Conservation (phyloP, 2,888 invertebrate species). For the Drosophila aldrichi region DNA sequence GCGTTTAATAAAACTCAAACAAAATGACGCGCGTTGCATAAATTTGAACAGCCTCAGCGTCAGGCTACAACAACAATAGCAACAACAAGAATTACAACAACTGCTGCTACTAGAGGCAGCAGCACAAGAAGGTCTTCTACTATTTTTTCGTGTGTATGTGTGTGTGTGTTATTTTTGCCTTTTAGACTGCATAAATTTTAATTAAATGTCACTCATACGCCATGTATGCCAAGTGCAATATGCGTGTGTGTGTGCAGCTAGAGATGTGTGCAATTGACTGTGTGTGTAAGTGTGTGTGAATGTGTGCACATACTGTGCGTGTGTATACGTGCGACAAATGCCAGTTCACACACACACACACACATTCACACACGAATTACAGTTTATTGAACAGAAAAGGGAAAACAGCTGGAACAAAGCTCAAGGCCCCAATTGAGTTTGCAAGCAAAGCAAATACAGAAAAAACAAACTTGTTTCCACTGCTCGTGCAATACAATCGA, state of each 20-base stretch:
- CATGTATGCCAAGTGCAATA: slow-evolving; percentile 76
- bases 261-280: slow-evolving; percentile 27
- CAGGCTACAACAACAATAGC: slow-evolving; percentile 23
- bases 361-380: slow-evolving; percentile 58
- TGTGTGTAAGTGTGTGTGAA: slow-evolving; percentile 18
- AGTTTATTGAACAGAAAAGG: slow-evolving; percentile 75
- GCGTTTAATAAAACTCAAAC: slow-evolving; percentile 81
- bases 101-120: slow-evolving; percentile 2
- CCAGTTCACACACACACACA: slow-evolving; percentile 50
- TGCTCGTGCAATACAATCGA: neutral
- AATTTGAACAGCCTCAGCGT: slow-evolving; percentile 63
- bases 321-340: slow-evolving; percentile 66
- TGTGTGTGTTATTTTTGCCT: slow-evolving; percentile 46
- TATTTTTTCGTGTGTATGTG: neutral
- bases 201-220: slow-evolving; percentile 85
- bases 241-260: slow-evolving; percentile 6
- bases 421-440: slow-evolving; percentile 8
- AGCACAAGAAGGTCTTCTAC: slow-evolving; percentile 15
- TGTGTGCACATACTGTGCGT: slow-evolving; percentile 19
- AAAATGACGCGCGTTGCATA: slow-evolving; percentile 81
- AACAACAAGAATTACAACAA: slow-evolving; percentile 11
- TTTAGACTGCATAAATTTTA: slow-evolving; percentile 83
- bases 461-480: slow-evolving; percentile 21
- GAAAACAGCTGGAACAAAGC: slow-evolving; percentile 22
- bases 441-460: slow-evolving; percentile 23